Evolutionary conservation across 1,140 invertebrate species (phyloP).

Genomic region (Nephotettix cincticeps): DNA sequence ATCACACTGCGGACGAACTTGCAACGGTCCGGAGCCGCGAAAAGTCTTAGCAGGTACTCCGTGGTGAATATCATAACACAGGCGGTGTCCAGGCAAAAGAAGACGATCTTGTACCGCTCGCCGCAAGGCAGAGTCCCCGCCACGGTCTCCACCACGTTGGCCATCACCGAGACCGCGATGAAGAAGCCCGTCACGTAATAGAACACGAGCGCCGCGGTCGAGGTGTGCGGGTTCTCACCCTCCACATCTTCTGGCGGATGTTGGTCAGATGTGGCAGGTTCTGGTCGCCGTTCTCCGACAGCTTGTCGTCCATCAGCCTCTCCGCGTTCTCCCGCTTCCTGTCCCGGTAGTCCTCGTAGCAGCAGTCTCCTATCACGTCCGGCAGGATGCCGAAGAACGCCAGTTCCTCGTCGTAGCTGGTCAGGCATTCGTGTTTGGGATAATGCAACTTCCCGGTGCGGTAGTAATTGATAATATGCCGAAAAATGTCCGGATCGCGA

Average conservation of each 20-base stretch:
- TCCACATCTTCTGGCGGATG: conserved; percentile 96
- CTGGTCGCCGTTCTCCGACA: conserved; percentile 90
- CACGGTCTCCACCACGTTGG: conserved; percentile 98
- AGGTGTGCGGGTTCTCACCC: conserved; percentile 99
- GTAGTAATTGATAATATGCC: conserved; percentile 99
- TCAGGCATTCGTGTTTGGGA: conserved; percentile 98
- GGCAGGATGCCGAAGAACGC: conserved; percentile 99
- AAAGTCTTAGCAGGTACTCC: conserved; percentile 95
- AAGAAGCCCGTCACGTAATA: conserved; percentile 99
- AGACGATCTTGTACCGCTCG: conserved; percentile 95
- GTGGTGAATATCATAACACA: conserved; percentile 99
- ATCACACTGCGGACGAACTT: conserved; percentile 97
- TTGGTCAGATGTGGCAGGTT: conserved; percentile 82
- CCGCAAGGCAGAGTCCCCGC: conserved; percentile 91
- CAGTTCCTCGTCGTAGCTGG: conserved; percentile 98
- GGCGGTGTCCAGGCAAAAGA: conserved; percentile 98
- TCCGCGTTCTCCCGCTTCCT: conserved; percentile 98
- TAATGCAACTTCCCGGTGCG: conserved; percentile 98
- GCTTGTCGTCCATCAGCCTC: conserved; percentile 96
- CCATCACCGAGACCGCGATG: conserved; percentile 98
- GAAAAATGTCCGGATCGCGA: conserved; percentile 97
- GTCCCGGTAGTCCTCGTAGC: conserved; percentile 98
- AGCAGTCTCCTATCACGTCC: conserved; percentile 99
- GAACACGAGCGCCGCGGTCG: conserved; percentile 96
- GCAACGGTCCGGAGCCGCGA: conserved; percentile 96